Conservation (phyloP, 2,888 invertebrate species). For the Scaptomyza caliginosa region DNA sequence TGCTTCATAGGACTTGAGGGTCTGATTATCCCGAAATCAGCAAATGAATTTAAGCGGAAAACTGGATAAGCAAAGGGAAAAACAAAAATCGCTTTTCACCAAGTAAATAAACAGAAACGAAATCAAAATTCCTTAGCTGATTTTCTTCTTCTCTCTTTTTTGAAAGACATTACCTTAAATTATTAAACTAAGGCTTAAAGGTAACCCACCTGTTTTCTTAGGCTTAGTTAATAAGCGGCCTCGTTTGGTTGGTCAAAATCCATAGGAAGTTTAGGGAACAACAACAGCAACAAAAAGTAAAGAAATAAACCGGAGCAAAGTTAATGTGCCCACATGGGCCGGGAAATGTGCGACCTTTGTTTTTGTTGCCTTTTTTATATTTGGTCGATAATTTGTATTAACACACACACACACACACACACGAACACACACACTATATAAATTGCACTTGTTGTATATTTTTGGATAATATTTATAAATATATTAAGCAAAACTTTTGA, state of each 20-base stretch:
- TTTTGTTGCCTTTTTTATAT: constrained; percentile 51
- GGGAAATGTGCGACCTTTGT: constrained; percentile 26
- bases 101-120: constrained; percentile 11
- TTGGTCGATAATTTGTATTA: constrained; percentile 70
- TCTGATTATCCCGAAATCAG: constrained; percentile 52
- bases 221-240: constrained; percentile 34
- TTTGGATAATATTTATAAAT: background rate
- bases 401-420: constrained; percentile 11
- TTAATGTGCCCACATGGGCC: constrained; percentile 45
- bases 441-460: constrained; percentile 40
- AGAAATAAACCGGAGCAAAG: constrained; percentile 14
- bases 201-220: constrained; percentile 53
- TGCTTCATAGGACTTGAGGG: constrained; percentile 7
- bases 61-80: constrained; percentile 29
- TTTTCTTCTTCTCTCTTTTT: too few species aligned
- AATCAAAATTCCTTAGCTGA: constrained; percentile 10
- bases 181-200: constrained; percentile 42
- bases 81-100: constrained; percentile 21
- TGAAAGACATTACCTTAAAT: constrained; percentile 34
- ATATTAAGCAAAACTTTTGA: constrained; percentile 44
- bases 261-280: constrained; percentile 36
- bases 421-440: constrained; percentile 11
- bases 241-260: constrained; percentile 61
- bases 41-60: constrained; percentile 56
- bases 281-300: constrained; percentile 23